Base-by-base conservation (phyloP, 2,888 invertebrate genomes). In the Shargacucullia verbasci region DNA sequence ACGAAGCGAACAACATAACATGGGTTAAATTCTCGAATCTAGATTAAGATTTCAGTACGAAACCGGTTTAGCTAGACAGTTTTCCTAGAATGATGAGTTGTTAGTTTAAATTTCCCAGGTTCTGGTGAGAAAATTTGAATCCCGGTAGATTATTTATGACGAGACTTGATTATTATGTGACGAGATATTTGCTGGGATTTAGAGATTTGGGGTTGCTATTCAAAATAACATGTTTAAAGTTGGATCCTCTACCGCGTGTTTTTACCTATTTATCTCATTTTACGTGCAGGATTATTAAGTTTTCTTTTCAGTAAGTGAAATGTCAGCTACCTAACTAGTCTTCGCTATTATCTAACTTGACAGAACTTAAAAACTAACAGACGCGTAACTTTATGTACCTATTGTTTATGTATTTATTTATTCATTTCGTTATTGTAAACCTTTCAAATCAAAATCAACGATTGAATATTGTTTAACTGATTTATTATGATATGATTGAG, bases 1-100 rank as follows among this genome's bases (percentile, higher is more conserved):
- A 39, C 47, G 50, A 46, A 37, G 39, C 47, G 53, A 46, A 37
- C 54, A 59, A 66, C 49, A 58, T 56, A 54, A 60, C 54, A 43
- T 53, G n/a, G 20, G 29, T 39, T 57, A 60, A 56, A 59, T 45
- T 64, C 38, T 41, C 65, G 66, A 29, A 6, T 29, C 38, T 41
- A 67, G 66, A 29, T 29, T 29, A 29, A 9, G 64, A 73, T 73
- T 75, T 66, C 71, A 67, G 53, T 39, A 60, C 48, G 49, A 47
- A 70, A 48, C 48, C 37, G 45, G 59, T 65, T 46, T 56, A 66
- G 61, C 44, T 60, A 62, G 52, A 57, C 38, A 47, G 53, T 45
- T 62, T 68, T 64, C 55, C 41, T 56, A 38, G 50, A 50, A 58
- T 53, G 34, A 61, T 47, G 45, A 43, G 38, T 59, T 53, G 35